phyloP scores from a whole-genome alignment of 2,797 vertebrate genomes.

The Cyprinella venusta region DNA sequence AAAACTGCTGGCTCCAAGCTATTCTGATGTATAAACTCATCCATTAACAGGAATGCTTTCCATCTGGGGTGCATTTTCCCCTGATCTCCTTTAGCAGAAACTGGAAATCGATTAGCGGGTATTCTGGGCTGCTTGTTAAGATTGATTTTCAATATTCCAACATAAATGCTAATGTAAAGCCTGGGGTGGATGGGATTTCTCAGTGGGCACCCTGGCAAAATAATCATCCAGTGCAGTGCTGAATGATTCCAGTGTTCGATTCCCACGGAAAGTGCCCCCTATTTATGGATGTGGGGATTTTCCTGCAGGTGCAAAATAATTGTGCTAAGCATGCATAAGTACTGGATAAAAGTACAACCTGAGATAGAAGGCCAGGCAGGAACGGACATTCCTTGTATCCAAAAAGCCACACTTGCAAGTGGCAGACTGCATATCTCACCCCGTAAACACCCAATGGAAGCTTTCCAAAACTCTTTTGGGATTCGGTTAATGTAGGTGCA shows the following conservation, averaged over 20 bases:
- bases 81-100: conserved; percentile 40
- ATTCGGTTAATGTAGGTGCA: conserved; percentile 71
- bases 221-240: conserved; percentile 68
- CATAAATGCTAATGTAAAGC: conserved; percentile 66
- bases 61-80: conserved; percentile 63
- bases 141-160: conserved; percentile 74
- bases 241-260: conserved; percentile 68
- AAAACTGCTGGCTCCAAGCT: not conserved
- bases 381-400: conserved; percentile 34
- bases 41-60: conserved; percentile 32
- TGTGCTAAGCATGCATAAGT: conserved; percentile 56
- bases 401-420: conserved; percentile 16
- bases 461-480: conserved; percentile 69
- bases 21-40: not conserved
- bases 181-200: conserved; percentile 45
- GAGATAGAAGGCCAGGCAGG: conserved; percentile 27
- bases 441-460: conserved; percentile 59
- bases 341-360: not conserved
- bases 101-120: conserved; percentile 64
- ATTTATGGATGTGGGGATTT: conserved; percentile 77
- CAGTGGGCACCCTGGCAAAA: conserved; percentile 75
- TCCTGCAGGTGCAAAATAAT: conserved; percentile 75
- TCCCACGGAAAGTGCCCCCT: conserved; percentile 59
- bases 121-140: conserved; percentile 75
- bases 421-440: conserved; percentile 35